Conservation (phyloP, 2,888 invertebrate species). For the Andrena hattorfiana region DNA sequence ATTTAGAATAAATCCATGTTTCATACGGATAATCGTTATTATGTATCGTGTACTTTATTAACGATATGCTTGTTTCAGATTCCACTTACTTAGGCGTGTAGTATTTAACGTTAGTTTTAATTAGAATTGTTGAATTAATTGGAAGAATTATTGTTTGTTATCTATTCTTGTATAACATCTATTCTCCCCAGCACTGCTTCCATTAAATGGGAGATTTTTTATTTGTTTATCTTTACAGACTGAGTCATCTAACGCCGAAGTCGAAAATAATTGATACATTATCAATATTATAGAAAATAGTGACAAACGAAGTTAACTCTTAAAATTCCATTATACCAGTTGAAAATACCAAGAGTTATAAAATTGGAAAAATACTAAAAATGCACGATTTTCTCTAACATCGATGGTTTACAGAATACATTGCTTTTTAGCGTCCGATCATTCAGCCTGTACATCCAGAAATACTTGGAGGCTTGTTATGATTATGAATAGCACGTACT, state of each 20-base stretch:
- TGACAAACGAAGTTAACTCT: neutral
- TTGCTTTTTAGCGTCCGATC: neutral
- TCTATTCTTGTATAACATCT: neutral
- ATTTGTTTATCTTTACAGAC: neutral
- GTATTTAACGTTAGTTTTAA: neutral
- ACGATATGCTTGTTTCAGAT: neutral
- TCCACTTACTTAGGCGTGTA: neutral
- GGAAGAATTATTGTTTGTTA: neutral
- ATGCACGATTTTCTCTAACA: neutral
- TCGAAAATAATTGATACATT: neutral
- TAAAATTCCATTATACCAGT: too few relatives aligned
- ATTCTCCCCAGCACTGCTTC: constrained; percentile 48
- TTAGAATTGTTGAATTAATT: neutral
- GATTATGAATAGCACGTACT: constrained; percentile 24
- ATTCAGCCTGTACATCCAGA: neutral
- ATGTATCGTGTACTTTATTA: neutral
- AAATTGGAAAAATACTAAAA: neutral
- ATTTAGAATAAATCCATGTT: neutral
- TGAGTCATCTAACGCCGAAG: constrained; percentile 1
- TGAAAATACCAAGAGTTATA: too few relatives aligned
- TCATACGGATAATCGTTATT: neutral
- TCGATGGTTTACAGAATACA: neutral
- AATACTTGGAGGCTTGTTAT: constrained; percentile 21
- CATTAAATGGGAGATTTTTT: neutral
- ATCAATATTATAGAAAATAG: neutral